A percentile compares a stretch with the other conserved stretches of the same genome.
Evolutionary conservation across 2,797 vertebrate species (phyloP).

Genomic region (Smutsia gigantea): DNA sequence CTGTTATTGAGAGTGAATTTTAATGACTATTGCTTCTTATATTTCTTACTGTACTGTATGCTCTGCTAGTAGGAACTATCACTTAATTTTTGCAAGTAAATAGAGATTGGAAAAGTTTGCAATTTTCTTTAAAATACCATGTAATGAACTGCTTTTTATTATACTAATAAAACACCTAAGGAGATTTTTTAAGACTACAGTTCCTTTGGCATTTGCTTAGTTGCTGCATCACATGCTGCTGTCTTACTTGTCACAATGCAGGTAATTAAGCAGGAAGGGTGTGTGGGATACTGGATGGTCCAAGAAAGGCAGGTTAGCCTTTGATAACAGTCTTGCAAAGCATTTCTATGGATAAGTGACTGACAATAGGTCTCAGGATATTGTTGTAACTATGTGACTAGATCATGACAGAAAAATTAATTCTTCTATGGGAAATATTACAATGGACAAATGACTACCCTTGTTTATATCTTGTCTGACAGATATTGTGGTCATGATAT

Average conservation of each 20-base stretch:
- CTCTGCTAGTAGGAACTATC: not conserved
- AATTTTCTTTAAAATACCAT: not conserved
- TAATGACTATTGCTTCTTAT: not conserved
- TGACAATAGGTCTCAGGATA: not conserved
- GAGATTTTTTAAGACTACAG: not conserved
- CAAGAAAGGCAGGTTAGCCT: not conserved
- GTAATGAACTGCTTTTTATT: not conserved
- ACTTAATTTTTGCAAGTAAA: not conserved
- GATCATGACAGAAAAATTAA: not conserved
- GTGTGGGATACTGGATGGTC: not conserved
- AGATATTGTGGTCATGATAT: not conserved
- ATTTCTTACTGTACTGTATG: not conserved
- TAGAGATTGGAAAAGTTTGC: not conserved
- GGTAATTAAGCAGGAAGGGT: not conserved
- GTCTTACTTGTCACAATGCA: not conserved
- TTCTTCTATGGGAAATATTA: not conserved
- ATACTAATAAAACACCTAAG: not conserved
- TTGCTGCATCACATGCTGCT: not conserved
- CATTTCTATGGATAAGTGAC: not conserved
- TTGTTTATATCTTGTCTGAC: not conserved
- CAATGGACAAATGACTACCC: not conserved
- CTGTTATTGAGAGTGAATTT: not conserved
- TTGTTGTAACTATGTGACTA: not conserved
- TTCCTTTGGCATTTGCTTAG: not conserved
- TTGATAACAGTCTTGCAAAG: not conserved